Conservation (phyloP, 2,888 invertebrate species). For the Megalurothrips usitatus region DNA sequence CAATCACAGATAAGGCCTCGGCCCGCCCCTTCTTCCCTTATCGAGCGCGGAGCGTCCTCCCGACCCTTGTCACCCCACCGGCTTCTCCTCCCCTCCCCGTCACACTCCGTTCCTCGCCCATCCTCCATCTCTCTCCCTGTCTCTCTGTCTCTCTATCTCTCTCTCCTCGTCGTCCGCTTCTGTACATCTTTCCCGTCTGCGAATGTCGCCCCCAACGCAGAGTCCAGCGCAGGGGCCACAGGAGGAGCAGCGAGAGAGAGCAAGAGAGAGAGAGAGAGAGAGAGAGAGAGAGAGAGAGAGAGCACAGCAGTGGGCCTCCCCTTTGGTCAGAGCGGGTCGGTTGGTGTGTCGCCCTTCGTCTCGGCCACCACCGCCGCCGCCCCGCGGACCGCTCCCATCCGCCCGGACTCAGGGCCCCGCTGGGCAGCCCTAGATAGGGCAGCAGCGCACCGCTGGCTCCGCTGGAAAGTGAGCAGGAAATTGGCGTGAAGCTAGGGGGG, state of each 20-base stretch:
- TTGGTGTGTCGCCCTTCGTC: no score
- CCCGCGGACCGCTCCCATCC: background rate
- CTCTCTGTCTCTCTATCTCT: background rate
- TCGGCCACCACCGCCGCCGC: no score
- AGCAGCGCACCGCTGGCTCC: background rate
- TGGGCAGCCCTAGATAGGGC: background rate
- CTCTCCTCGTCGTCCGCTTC: background rate
- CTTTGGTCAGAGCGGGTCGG: no score
- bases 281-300: no score
- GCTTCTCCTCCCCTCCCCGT: background rate
- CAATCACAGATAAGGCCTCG: constrained; percentile 24
- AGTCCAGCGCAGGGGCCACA: no score
- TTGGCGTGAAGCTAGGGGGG: background rate
- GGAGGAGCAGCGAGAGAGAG: no score
- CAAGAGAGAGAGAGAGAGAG: no score
- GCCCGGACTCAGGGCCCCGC: background rate
- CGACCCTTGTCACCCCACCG: constrained; percentile 19
- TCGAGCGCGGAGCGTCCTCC: constrained; percentile 15
- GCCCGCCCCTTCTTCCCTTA: background rate
- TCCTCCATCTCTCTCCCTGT: background rate
- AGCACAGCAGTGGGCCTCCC: no score
- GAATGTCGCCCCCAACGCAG: no score
- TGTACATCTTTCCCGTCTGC: background rate
- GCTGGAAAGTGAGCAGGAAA: constrained; percentile 1
- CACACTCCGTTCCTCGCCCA: background rate